Evolutionary conservation across 2,113 vertebrate genomes (phyloP).

Genomic region (Petromus typicus): DNA sequence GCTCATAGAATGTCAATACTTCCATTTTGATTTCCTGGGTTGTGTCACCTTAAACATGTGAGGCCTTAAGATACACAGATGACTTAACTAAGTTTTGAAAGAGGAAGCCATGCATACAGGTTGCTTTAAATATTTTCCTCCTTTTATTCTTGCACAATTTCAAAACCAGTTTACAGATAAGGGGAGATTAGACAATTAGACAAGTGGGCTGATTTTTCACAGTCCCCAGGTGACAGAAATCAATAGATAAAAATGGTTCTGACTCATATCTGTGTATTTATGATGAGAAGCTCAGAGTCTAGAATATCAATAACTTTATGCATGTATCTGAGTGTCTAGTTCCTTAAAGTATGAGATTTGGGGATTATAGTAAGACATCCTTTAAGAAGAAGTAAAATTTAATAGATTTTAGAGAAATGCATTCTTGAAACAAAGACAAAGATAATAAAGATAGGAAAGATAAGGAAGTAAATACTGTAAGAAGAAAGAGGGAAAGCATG

Average conservation of each 20-base stretch:
- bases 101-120: neutral
- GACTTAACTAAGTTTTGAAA: constrained; percentile 5
- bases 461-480: neutral
- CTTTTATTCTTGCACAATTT: neutral
- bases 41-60: neutral
- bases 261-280: neutral
- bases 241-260: neutral
- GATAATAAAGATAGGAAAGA: neutral
- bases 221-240: neutral
- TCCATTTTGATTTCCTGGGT: neutral
- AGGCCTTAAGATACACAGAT: neutral
- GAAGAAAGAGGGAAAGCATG: neutral
- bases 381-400: constrained; percentile 25
- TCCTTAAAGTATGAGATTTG: neutral
- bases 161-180: neutral
- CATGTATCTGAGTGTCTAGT: neutral
- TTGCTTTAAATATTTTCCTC: neutral
- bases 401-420: neutral
- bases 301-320: neutral
- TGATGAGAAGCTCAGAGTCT: neutral
- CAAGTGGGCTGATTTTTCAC: neutral
- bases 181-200: neutral
- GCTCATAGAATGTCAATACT: neutral
- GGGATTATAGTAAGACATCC: neutral
- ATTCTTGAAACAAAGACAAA: constrained; percentile 3